phyloP scores from a whole-genome alignment of 2,888 invertebrate species.

The Eristalinus aeneus region DNA sequence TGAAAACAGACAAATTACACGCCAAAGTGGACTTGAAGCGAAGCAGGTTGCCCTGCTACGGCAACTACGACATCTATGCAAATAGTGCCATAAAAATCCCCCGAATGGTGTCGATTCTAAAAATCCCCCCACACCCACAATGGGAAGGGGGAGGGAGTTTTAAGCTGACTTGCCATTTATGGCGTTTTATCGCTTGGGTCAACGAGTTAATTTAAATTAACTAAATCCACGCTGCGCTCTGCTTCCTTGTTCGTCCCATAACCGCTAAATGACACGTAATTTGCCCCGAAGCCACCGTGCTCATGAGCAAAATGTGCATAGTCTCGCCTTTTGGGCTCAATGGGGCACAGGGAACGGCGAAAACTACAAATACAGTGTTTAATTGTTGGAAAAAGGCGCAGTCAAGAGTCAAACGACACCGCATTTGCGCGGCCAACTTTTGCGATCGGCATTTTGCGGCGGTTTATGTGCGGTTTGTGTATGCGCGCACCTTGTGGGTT shows the following conservation, averaged over 20 bases:
- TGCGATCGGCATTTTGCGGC: background rate
- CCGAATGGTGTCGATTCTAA: background rate
- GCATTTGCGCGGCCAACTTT: background rate
- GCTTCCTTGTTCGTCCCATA: background rate
- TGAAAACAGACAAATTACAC: background rate
- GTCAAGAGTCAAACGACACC: background rate
- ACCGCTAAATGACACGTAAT: conserved; percentile 2
- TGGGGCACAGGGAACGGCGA: background rate
- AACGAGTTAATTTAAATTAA: background rate
- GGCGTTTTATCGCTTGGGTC: background rate
- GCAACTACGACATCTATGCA: background rate
- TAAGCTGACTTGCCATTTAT: background rate
- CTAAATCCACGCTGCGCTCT: background rate
- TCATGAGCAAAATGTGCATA: background rate
- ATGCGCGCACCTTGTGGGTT: background rate
- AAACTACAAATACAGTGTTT: background rate
- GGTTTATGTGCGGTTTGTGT: background rate
- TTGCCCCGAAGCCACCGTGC: background rate
- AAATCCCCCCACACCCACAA: background rate
- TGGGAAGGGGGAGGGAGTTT: background rate
- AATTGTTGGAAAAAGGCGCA: conserved; percentile 22
- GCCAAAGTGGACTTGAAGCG: background rate
- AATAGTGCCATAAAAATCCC: background rate
- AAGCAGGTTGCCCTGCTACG: background rate
- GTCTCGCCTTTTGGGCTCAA: background rate